Evolutionary conservation across 1,140 invertebrate genomes (phyloP), one percentile per base, ranked within the genome.

Genomic region (Reticulitermes speratus): DNA sequence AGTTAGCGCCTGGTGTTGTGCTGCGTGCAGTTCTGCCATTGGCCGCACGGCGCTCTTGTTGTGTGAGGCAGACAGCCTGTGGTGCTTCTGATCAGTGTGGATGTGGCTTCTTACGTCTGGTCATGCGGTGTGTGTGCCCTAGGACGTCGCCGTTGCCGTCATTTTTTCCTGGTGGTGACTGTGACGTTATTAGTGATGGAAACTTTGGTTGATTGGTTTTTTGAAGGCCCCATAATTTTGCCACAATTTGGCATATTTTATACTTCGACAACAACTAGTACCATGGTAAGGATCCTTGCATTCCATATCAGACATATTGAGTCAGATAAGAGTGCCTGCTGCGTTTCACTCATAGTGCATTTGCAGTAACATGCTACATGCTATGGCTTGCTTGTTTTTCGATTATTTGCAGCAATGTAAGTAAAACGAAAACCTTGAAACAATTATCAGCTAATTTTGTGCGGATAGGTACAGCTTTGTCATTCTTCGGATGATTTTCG

Each of bases 141-240:
- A 9, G 12, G 44, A 38, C 30, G 30, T 19, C 30, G 81, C 14
- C 30, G 23, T 38, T n/a, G 75, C 75, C 75, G n/a, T 38, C n/a
- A 5, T 38, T 82, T 44, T 44, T 44, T 38, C n/a, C 38, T 48
- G 9, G 82, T 48, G 44, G 21, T 38, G 45, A 48, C 30, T 44
- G n/a, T 44, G 75, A 38, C 38, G n/a, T 82, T 23, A 30, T 38
- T 82, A 21, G 38, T 16, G 25, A 84, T 86, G 86, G 86, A 84
- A 82, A n/a, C 55, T 25, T 16, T 86, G 30, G 81, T 65, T 30
- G 85, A 86, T n/a, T 82, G 75, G 85, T 48, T 86, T 32, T 86
- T 86, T n/a, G 85, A 82, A 44, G 85, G 85, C 11, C 85, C 69
- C 44, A 83, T 86, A 32, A 30, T 86, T 21, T 82, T 86, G 45